Base-by-base conservation (phyloP, 2,113 vertebrate species). In the Perca fluviatilis region DNA sequence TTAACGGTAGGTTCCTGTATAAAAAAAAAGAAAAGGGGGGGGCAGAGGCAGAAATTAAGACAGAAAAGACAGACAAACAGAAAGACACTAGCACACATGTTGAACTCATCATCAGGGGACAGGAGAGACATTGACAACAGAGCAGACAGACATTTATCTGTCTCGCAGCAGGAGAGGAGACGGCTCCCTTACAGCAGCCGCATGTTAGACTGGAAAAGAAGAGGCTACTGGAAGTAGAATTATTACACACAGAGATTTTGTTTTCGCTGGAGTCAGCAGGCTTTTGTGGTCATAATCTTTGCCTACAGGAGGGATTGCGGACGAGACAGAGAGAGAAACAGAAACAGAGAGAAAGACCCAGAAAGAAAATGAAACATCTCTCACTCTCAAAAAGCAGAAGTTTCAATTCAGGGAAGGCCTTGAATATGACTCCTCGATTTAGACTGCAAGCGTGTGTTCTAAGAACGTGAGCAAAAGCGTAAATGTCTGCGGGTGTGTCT, bases 311-410 rank as follows among this genome's bases (percentile, higher is more conserved):
- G 25, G 25, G 70, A 80, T 43, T 70, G 65, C 27, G 7, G 50
- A 64, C 13, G 56, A 86, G 83, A 82, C 71, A 36, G 73, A 81
- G 40, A 60, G 54, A 23, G 50, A 81, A 54, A 60, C 64, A 23
- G 50, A 81, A 54, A 57, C 58, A 6, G 21, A 74, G 62, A 71
- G 62, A 76, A 77, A 82, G 58, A 80, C 14, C 14, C n/a, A 21
- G 40, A 49, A 23, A n/a, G 74, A 86, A 81, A 85, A 80, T 40
- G 86, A 92, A 80, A 79, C 64, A 50, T 80, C 63, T 73, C 66
- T 65, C 68, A 30, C 79, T 46, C 74, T 15, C 87, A 92, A 90
- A 92, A 90, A 91, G 84, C 80, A 88, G 70, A 92, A 85, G 85
- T 89, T 91, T 82, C 68, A 86, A 83, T 91, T 87, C 69, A 79